These are phyloP conservation scores for Platynereis dumerilii DNA, from an alignment of 2,888 invertebrate species.

Conservation along the genomic window DNA sequence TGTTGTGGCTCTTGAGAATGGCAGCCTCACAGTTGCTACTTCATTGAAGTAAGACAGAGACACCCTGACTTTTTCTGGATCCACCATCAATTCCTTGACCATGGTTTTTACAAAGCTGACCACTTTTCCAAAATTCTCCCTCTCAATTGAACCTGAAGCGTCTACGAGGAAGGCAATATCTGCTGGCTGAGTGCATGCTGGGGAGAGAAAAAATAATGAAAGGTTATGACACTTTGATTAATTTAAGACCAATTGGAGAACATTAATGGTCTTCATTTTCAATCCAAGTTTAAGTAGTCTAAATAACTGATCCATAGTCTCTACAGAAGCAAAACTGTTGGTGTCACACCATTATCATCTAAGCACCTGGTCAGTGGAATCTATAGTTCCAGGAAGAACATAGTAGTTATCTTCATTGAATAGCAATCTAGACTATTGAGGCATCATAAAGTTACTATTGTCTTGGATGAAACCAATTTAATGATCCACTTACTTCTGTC, in stretches of 20 bases:
- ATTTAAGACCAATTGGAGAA: background rate
- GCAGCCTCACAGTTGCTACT: constrained; percentile 48
- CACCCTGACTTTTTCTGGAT: constrained; percentile 43
- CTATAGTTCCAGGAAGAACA: no score
- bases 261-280: no score
- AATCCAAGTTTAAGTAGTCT: no score
- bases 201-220: background rate
- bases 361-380: no score
- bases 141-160: constrained; percentile 52
- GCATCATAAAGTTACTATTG: no score
- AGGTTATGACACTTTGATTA: background rate
- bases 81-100: constrained; percentile 45
- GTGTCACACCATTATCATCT: no score
- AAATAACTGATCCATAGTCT: no score
- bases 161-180: constrained; percentile 55
- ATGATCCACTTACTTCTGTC: constrained; percentile 47
- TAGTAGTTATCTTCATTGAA: no score
- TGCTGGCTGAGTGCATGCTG: constrained; percentile 49
- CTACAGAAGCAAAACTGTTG: no score
- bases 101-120: constrained; percentile 47
- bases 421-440: no score
- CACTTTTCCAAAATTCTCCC: constrained; percentile 47
- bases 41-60: constrained; percentile 59
- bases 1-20: constrained; percentile 36
- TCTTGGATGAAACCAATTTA: no score